phyloP scores from a whole-genome alignment of 92 coral and sea anemone species.

The Parazoanthus darwini region DNA sequence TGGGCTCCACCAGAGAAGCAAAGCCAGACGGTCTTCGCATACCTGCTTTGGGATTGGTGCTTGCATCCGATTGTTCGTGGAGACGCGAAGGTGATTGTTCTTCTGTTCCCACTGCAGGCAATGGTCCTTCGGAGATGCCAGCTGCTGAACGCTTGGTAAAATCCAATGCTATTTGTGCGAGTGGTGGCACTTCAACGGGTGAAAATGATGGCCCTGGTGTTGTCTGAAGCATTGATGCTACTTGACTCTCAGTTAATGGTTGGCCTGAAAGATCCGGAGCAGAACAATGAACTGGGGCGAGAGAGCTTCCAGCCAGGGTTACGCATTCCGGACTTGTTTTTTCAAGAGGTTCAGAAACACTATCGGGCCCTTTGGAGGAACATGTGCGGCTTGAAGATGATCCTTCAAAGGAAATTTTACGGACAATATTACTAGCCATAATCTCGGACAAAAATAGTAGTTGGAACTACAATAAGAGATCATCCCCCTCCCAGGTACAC shows the following conservation, averaged over 20 bases:
- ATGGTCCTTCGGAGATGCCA: background rate
- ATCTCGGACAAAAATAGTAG: background rate
- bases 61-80: background rate
- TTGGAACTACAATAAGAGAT: background rate
- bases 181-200: background rate
- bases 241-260: conserved; percentile 35
- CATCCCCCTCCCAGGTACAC: no score
- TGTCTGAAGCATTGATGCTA: conserved; percentile 37
- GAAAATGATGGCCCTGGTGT: conserved; percentile 33
- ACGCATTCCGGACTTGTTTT: background rate
- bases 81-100: background rate
- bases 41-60: background rate
- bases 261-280: conserved; percentile 30
- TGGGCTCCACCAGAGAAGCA: background rate
- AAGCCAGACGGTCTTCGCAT: background rate
- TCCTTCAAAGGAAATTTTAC: background rate
- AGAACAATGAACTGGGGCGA: background rate
- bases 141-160: background rate
- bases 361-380: background rate
- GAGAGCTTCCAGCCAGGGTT: background rate
- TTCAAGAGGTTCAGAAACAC: background rate
- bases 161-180: background rate
- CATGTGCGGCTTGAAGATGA: background rate
- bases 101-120: background rate
- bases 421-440: background rate